Percentiles rank a stretch among this genome's conserved stretches.
Evolutionary conservation across 1,140 invertebrate genomes (phyloP).

Genomic region (Ostrea denselamellosa): DNA sequence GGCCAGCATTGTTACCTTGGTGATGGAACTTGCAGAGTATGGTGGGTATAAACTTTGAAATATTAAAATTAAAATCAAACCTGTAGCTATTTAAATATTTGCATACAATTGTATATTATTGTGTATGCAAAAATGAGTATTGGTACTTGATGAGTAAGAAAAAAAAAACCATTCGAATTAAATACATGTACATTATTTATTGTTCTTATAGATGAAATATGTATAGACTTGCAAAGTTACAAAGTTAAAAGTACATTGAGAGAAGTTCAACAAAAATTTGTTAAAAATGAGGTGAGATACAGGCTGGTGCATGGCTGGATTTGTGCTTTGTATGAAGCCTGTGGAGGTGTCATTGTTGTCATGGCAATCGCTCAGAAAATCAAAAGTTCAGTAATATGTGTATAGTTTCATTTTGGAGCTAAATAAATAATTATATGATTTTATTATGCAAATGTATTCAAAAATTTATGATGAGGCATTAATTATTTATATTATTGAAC

Average conservation of each 20-base stretch:
- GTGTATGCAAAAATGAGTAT: too few relatives aligned
- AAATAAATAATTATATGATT: too few relatives aligned
- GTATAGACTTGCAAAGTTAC: conserved; percentile 58
- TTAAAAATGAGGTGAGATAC: conserved; percentile 66
- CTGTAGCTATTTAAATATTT: too few relatives aligned
- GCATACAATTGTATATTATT: too few relatives aligned
- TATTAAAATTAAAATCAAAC: too few relatives aligned
- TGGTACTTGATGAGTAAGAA: too few relatives aligned
- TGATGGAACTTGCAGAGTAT: conserved; percentile 75
- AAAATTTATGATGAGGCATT: too few relatives aligned
- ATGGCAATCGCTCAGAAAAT: not conserved
- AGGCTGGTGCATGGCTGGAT: not conserved
- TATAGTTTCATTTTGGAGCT: not conserved
- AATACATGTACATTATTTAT: not conserved
- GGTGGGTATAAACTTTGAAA: conserved; percentile 63
- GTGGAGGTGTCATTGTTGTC: not conserved
- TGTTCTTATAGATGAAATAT: conserved; percentile 64
- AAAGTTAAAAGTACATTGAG: conserved; percentile 49
- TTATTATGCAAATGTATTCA: too few relatives aligned
- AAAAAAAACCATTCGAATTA: too few relatives aligned
- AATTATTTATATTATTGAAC: too few relatives aligned
- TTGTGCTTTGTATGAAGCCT: not conserved
- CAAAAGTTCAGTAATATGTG: not conserved
- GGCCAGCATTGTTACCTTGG: conserved; percentile 73
- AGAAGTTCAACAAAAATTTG: conserved; percentile 64